A percentile compares a stretch with the other conserved stretches of the same genome.
Evolutionary conservation across 2,113 vertebrate species (phyloP).

Genomic region (Oxyruncus cristatus): DNA sequence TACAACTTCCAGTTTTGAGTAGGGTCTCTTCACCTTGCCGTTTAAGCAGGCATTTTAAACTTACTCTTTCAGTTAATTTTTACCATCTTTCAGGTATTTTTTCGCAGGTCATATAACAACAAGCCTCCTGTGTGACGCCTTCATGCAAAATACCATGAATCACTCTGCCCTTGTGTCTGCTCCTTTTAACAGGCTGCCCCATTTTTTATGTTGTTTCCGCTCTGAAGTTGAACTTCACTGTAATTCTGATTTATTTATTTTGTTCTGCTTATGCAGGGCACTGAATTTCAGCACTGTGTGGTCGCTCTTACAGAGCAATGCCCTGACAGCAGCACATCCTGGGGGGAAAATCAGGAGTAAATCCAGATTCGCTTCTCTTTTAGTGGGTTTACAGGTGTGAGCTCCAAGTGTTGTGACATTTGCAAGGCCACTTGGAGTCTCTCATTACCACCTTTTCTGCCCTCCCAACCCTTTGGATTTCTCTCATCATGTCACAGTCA

Average conservation of each 20-base stretch:
- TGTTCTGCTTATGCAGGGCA: neutral
- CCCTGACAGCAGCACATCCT: neutral
- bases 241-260: neutral
- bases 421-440: neutral
- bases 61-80: neutral
- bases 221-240: neutral
- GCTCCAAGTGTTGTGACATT: neutral
- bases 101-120: neutral
- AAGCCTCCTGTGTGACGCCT: neutral
- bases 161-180: neutral
- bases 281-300: neutral
- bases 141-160: neutral
- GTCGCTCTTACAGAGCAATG: rapidly evolving
- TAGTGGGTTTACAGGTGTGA: neutral
- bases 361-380: neutral
- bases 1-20: neutral
- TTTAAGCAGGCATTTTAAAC: neutral
- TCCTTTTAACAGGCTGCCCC: neutral
- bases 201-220: neutral
- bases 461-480: neutral
- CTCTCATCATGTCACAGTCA: neutral
- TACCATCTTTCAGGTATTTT: neutral
- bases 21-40: neutral
- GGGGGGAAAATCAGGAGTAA: neutral
- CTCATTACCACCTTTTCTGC: neutral